Percentiles rank a stretch among this genome's conserved stretches.
Evolutionary conservation across 2,888 invertebrate species (phyloP).

Genomic region (Tigriopus californicus): DNA sequence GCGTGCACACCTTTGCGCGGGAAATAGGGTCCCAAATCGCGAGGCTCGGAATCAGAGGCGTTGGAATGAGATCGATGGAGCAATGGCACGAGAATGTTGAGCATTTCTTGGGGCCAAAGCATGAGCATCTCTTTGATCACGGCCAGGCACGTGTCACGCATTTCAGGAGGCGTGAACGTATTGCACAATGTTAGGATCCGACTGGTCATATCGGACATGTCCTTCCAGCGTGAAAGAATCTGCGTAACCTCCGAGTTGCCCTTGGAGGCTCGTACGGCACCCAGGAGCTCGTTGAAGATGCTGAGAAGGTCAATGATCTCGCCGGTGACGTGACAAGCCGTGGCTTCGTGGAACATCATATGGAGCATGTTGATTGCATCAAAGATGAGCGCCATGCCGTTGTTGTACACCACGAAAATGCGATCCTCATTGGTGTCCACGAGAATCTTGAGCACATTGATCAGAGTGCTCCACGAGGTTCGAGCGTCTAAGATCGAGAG

Average conservation of each 20-base stretch:
- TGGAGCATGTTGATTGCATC: conserved; percentile 77
- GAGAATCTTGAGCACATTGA: conserved; percentile 59
- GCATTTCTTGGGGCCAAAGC: conserved; percentile 13
- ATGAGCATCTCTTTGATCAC: conserved; percentile 22
- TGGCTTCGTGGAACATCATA: conserved; percentile 83
- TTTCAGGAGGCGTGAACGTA: conserved; percentile 67
- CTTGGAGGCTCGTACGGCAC: conserved; percentile 24
- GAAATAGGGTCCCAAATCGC: conserved; percentile 54
- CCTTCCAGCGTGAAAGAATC: conserved; percentile 37
- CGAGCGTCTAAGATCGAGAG: conserved; percentile 69
- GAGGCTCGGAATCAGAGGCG: conserved; percentile 48
- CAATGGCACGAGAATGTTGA: conserved; percentile 32
- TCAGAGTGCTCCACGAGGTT: conserved; percentile 82
- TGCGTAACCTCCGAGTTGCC: conserved; percentile 18
- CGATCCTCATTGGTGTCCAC: conserved; percentile 77
- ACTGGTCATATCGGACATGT: conserved; percentile 69
- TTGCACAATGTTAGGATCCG: conserved; percentile 69
- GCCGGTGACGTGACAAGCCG: conserved; percentile 62
- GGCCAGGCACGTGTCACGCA: conserved; percentile 59
- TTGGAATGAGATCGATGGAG: conserved; percentile 57
- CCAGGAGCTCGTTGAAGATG: conserved; percentile 33
- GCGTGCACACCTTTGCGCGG: conserved; percentile 36
- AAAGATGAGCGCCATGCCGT: conserved; percentile 59
- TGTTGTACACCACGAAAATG: conserved; percentile 69
- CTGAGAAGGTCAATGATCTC: conserved; percentile 64